phyloP scores from a whole-genome alignment of 2,113 vertebrate species.

The Tinamus guttatus region DNA sequence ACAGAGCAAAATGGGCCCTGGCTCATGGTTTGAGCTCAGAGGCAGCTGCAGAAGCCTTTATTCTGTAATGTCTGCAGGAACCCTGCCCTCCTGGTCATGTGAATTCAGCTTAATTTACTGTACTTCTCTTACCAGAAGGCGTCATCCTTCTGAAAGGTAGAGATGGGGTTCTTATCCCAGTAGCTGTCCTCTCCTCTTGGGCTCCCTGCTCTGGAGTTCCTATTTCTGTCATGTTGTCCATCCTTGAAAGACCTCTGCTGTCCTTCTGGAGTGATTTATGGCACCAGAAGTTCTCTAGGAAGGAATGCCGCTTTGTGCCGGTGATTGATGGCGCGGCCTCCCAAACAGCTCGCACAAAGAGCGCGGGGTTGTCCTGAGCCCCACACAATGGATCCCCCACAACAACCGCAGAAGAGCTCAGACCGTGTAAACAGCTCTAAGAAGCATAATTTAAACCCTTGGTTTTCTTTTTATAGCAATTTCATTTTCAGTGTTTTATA shows the following conservation, averaged over 20 bases:
- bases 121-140: background rate
- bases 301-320: background rate
- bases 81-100: fast-evolving
- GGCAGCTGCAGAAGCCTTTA: background rate
- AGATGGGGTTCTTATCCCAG: fast-evolving
- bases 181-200: background rate
- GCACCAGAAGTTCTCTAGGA: background rate
- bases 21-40: background rate
- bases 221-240: background rate
- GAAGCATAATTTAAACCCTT: conserved; percentile 72
- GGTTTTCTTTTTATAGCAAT: conserved; percentile 64
- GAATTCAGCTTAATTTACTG: background rate
- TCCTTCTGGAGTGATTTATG: background rate
- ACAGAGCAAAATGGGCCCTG: background rate
- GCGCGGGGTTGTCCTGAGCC: background rate
- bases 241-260: background rate
- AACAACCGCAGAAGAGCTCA: conserved; percentile 5
- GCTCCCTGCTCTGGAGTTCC: background rate
- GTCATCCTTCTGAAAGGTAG: conserved; percentile 32
- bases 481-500: conserved; percentile 73
- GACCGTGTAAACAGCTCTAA: conserved; percentile 57
- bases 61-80: background rate
- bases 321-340: background rate
- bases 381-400: background rate
- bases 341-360: background rate